A percentile compares a stretch with the other conserved stretches of the same genome.
Evolutionary conservation across 2,113 vertebrate species (phyloP).

Genomic region (Oxyruncus cristatus): DNA sequence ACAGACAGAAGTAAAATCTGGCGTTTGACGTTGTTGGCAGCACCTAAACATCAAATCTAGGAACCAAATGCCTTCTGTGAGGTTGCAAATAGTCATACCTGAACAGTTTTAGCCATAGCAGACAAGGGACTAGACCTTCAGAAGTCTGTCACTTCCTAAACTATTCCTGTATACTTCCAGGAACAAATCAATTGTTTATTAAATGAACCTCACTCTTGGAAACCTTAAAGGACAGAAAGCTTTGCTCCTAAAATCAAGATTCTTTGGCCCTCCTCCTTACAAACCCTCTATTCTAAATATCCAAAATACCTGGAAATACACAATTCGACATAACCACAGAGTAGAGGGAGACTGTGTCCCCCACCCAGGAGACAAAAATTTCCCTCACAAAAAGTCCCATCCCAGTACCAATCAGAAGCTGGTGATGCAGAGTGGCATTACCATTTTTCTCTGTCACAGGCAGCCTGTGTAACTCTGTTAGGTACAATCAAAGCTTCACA

Average conservation of each 20-base stretch:
- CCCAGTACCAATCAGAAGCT: too few relatives aligned
- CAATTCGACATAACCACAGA: neutral
- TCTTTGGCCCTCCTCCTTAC: neutral
- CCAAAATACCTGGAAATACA: neutral
- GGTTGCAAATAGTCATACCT: neutral
- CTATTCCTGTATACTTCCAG: neutral
- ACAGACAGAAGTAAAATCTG: neutral
- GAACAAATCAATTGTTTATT: neutral
- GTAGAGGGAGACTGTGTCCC: neutral
- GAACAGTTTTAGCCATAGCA: neutral
- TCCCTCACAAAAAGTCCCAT: neutral
- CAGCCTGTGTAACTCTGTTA: neutral
- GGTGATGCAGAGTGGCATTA: neutral
- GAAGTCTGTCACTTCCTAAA: neutral
- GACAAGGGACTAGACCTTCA: neutral
- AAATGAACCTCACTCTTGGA: neutral
- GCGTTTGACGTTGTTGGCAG: neutral
- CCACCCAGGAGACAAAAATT: neutral
- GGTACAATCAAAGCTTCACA: neutral
- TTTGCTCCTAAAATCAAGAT: neutral
- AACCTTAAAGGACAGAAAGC: neutral
- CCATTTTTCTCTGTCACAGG: neutral
- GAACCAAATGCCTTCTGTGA: neutral
- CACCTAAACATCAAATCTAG: neutral
- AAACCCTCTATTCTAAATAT: neutral